These are phyloP conservation scores for Hecatera dysodea DNA, from an alignment of 2,888 invertebrate genomes.

Conservation along the genomic window DNA sequence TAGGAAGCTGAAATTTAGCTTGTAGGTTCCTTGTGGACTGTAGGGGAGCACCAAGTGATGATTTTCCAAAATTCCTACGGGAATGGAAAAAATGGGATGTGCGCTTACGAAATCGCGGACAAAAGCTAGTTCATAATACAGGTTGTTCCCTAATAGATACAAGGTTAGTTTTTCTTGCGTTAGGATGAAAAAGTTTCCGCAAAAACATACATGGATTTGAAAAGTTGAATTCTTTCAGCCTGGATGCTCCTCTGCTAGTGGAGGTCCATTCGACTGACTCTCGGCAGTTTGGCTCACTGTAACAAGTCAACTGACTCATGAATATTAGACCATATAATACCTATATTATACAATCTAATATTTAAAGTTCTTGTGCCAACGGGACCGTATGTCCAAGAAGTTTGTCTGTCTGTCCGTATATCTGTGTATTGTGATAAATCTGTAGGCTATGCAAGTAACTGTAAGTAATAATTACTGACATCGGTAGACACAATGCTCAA, in stretches of 20 bases:
- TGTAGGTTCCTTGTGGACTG: too few relatives aligned
- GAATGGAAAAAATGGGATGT: too few relatives aligned
- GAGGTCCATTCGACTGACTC: neutral
- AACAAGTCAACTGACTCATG: neutral
- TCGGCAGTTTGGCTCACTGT: neutral
- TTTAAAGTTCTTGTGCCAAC: neutral
- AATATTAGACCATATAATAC: neutral
- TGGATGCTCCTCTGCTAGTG: neutral
- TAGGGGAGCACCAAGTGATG: too few relatives aligned
- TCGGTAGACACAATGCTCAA: neutral
- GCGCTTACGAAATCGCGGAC: too few relatives aligned
- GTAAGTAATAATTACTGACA: constrained; percentile 13
- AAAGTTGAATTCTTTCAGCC: neutral
- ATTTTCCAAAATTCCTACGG: too few relatives aligned
- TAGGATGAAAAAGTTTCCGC: too few relatives aligned
- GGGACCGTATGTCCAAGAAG: neutral
- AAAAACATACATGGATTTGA: too few relatives aligned
- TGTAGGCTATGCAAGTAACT: constrained; percentile 18
- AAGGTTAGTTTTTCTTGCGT: too few relatives aligned
- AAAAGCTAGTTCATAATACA: neutral
- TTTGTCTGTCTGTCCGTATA: neutral
- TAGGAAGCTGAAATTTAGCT: too few relatives aligned
- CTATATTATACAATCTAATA: neutral
- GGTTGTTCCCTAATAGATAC: neutral
- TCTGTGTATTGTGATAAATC: constrained; percentile 2